Evolutionary conservation across 1,140 invertebrate genomes (phyloP), one percentile per base, ranked within the genome.

Genomic region (Sinonovacula constricta): DNA sequence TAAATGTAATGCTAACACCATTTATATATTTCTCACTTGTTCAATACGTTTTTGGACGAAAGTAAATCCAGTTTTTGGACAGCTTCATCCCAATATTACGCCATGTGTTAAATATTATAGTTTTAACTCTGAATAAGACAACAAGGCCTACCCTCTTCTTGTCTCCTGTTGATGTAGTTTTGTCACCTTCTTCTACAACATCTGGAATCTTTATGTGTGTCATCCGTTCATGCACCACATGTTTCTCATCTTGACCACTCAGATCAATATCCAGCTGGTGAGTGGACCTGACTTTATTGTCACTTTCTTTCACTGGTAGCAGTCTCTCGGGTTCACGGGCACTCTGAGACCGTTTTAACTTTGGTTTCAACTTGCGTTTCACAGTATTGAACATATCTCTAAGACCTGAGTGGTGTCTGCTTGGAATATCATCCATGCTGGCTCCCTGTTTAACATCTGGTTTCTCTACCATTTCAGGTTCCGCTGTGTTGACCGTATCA

Each of bases 291-390:
- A 30, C 57, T 59, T 76, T 63, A 34, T 34, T 59, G 31, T 76
- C 72, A 18, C 59, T 67, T 1, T 66, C 72, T 26, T 51, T 60
- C 15, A 66, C n/a, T 31, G 67, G 36, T 45, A 33, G 51, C 33
- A 36, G 34, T n/a, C n/a, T n/a, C n/a, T n/a, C n/a, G 18, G 49
- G 56, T 31, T 78, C 75, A 1, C 75, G 54, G 15, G 75, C 75
- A 39, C 75, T 78, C 54, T 78, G 75, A 31, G 75, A 78, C 22
- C 75, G 34, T 63, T 78, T 78, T 15, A 78, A 18, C 51, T 70
- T 78, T 56, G 75, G 75, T 51, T 60, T 57, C 30, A 78, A 34
- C 49, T 66, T 56, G 30, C 49, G 36, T 51, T 78, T 78, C 59
- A 78, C 63, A n/a, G 75, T 65, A 5, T 26, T 63, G 30, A 78